Percentiles rank a stretch among this genome's conserved stretches.
Conservation (phyloP, 2,888 invertebrate species). For the Syrphus vitripennis region DNA sequence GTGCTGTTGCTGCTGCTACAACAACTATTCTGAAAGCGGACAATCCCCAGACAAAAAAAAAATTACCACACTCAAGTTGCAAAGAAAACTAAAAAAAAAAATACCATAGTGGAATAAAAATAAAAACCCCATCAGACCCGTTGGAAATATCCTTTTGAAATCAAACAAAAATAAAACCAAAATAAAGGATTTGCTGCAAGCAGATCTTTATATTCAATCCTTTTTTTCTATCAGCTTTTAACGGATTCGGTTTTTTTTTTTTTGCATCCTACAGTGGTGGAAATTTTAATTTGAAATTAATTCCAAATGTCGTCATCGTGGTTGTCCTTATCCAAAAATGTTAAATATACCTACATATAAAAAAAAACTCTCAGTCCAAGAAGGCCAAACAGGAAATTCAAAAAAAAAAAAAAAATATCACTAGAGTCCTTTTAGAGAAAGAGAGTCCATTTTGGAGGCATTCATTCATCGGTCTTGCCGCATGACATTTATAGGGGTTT, state of each 20-base stretch:
- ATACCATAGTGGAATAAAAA: neutral
- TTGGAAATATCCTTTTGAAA: conserved; percentile 68
- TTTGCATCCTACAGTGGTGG: conserved; percentile 31
- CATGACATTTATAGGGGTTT: conserved; percentile 43
- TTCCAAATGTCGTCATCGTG: conserved; percentile 63
- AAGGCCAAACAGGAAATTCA: neutral
- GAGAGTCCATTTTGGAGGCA: conserved; percentile 41
- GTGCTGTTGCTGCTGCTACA: conserved; percentile 15
- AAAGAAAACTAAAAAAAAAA: conserved; percentile 12
- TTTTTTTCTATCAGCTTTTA: conserved; percentile 12
- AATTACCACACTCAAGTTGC: conserved; percentile 62
- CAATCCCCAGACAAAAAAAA: conserved; percentile 24
- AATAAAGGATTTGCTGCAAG: conserved; percentile 44
- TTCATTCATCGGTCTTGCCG: conserved; percentile 28
- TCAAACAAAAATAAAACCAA: conserved; percentile 54
- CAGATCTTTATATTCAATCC: conserved; percentile 58
- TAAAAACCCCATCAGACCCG: conserved; percentile 58
- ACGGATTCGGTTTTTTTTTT: neutral
- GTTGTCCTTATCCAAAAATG: conserved; percentile 31
- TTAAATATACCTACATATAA: neutral
- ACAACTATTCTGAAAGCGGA: neutral
- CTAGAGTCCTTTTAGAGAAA: conserved; percentile 19
- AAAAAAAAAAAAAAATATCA: neutral
- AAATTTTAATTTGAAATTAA: conserved; percentile 69
- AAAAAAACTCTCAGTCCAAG: neutral